These are phyloP conservation scores for Coluber constrictor DNA, from an alignment of 2,797 vertebrate species.

Conservation along the genomic window DNA sequence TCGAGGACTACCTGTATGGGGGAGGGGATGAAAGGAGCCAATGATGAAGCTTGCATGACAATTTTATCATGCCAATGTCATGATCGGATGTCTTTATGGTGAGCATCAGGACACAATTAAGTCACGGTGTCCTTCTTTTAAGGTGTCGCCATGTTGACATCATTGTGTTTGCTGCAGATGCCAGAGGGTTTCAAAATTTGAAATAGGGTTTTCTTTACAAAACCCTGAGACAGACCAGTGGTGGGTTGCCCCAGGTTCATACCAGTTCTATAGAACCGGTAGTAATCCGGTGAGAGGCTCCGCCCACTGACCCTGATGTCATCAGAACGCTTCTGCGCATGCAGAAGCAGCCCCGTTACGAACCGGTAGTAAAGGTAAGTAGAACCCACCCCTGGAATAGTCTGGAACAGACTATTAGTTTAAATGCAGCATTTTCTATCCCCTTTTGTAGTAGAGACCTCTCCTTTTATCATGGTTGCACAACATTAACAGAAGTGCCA, in stretches of 20 bases:
- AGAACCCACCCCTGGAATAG: no score
- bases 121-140: neutral
- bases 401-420: constrained; percentile 12
- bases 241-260: no score
- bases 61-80: neutral
- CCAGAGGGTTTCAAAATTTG: neutral
- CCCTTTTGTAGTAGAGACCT: constrained; percentile 23
- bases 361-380: no score
- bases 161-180: neutral
- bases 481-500: neutral
- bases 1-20: neutral
- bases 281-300: no score
- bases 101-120: neutral
- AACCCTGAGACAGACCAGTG: neutral
- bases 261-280: no score
- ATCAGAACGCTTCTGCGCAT: no score
- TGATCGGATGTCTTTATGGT: neutral
- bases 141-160: neutral
- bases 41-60: neutral
- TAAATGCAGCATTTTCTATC: constrained; percentile 30
- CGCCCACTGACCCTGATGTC: no score
- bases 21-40: neutral
- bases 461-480: neutral
- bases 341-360: no score
- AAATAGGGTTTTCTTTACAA: neutral